phyloP scores from a whole-genome alignment of 2,113 vertebrate species.

The Chaenogobius annularis region DNA sequence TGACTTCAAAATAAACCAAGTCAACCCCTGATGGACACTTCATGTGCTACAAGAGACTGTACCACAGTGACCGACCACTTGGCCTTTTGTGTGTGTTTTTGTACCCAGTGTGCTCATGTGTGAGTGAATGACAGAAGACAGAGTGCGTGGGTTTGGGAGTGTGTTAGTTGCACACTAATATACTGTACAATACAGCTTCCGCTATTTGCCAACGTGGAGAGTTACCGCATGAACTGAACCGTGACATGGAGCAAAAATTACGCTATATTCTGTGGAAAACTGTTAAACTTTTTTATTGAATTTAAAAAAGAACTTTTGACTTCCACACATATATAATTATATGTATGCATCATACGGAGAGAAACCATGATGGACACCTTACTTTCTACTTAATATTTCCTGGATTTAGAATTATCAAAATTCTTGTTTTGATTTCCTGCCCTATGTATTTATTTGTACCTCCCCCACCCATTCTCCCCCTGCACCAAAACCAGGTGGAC shows the following conservation, averaged over 20 bases:
- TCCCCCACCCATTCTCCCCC: constrained; percentile 27
- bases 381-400: constrained; percentile 69
- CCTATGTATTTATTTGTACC: constrained; percentile 78
- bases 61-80: constrained; percentile 63
- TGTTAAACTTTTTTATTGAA: constrained; percentile 73
- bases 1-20: constrained; percentile 57
- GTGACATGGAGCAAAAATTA: constrained; percentile 76
- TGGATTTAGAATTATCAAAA: constrained; percentile 71
- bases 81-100: constrained; percentile 68
- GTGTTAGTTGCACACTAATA: constrained; percentile 73
- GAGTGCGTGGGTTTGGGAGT: constrained; percentile 56
- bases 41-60: constrained; percentile 53
- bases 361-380: constrained; percentile 64
- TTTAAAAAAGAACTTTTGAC: constrained; percentile 65
- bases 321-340: constrained; percentile 29
- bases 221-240: constrained; percentile 78
- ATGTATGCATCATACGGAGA: constrained; percentile 67
- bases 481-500: constrained; percentile 49
- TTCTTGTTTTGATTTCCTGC: constrained; percentile 66
- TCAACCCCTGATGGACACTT: constrained; percentile 49
- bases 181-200: constrained; percentile 79
- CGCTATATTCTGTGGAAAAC: constrained; percentile 78
- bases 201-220: constrained; percentile 71
- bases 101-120: constrained; percentile 39
- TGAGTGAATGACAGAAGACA: constrained; percentile 37